These are phyloP conservation scores for Parnassius apollo DNA, from an alignment of 2,888 invertebrate genomes.

Conservation along the genomic window DNA sequence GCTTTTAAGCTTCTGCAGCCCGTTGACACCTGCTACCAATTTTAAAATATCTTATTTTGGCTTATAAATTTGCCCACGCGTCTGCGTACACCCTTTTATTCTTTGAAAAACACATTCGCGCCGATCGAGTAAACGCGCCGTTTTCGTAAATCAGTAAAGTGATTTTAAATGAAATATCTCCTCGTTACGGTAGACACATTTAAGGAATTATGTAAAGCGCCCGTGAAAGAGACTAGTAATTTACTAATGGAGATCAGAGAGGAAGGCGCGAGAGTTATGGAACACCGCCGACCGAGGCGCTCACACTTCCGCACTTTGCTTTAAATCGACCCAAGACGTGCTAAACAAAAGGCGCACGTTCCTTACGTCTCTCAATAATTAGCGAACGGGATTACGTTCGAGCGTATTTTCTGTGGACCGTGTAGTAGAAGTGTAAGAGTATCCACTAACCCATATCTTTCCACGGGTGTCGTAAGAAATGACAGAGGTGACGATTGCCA, in stretches of 20 bases:
- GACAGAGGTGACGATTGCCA: too few relatives aligned
- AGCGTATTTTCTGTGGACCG: too few relatives aligned
- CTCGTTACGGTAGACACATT: constrained; percentile 12
- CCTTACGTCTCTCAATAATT: too few relatives aligned
- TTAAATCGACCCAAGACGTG: background rate
- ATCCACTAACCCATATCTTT: too few relatives aligned
- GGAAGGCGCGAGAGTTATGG: background rate
- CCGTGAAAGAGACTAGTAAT: constrained; percentile 9
- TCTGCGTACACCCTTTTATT: background rate
- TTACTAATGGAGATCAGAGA: constrained; percentile 3
- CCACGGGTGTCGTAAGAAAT: too few relatives aligned
- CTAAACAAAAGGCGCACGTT: too few relatives aligned
- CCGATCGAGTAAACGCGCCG: constrained; percentile 5
- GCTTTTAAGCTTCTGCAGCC: too few relatives aligned
- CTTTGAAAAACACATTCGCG: background rate
- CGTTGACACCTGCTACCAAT: too few relatives aligned
- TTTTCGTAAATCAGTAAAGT: constrained; percentile 11
- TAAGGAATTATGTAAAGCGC: constrained; percentile 12
- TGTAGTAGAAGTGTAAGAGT: too few relatives aligned
- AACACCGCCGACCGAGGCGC: background rate
- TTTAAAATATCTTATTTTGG: too few relatives aligned
- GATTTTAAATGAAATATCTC: constrained; percentile 14
- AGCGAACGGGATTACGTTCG: too few relatives aligned
- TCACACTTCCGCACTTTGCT: background rate
- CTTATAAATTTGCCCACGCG: background rate